Evolutionary conservation across 2,888 invertebrate species (phyloP).

Genomic region (Thalpophila matura): DNA sequence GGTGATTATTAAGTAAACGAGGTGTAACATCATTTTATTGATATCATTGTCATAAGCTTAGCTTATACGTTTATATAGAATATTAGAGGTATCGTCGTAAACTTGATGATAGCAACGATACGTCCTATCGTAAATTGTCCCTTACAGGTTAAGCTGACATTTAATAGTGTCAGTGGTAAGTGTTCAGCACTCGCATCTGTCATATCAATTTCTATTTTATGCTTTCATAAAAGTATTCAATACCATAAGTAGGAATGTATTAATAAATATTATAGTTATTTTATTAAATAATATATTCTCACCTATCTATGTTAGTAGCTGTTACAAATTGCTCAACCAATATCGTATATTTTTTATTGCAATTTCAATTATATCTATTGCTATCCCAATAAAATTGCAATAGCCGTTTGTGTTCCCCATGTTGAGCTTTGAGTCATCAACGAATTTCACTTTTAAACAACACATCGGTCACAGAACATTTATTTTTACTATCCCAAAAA

Average conservation of each 20-base stretch:
- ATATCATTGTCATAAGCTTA: slow-evolving; percentile 40
- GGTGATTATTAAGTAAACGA: slow-evolving; percentile 31
- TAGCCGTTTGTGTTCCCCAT: slow-evolving; percentile 9
- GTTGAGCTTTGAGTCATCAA: slow-evolving; percentile 50
- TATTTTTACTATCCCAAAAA: slow-evolving; percentile 54
- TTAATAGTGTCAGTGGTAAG: slow-evolving; percentile 46
- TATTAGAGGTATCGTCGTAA: slow-evolving; percentile 54
- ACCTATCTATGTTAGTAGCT: slow-evolving; percentile 4
- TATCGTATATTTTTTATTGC: slow-evolving; percentile 34
- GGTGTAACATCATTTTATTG: slow-evolving; percentile 35
- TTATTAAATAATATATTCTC: slow-evolving; percentile 39
- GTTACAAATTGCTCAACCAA: slow-evolving; percentile 30
- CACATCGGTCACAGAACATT: slow-evolving; percentile 51
- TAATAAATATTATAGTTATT: slow-evolving; percentile 30
- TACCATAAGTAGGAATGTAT: slow-evolving; percentile 16
- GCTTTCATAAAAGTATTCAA: slow-evolving; percentile 44
- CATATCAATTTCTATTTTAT: slow-evolving; percentile 56
- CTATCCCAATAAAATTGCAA: slow-evolving; percentile 26
- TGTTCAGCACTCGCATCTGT: slow-evolving; percentile 41
- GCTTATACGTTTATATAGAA: slow-evolving; percentile 52
- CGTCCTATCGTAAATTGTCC: slow-evolving; percentile 46
- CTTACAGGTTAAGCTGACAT: slow-evolving; percentile 56
- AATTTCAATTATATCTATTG: slow-evolving; percentile 4
- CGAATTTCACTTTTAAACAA: slow-evolving; percentile 59
- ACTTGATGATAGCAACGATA: slow-evolving; percentile 45